Evolutionary conservation across 2,888 invertebrate genomes (phyloP), one percentile per base, ranked within the genome.

Genomic region (Dynastes tityus): DNA sequence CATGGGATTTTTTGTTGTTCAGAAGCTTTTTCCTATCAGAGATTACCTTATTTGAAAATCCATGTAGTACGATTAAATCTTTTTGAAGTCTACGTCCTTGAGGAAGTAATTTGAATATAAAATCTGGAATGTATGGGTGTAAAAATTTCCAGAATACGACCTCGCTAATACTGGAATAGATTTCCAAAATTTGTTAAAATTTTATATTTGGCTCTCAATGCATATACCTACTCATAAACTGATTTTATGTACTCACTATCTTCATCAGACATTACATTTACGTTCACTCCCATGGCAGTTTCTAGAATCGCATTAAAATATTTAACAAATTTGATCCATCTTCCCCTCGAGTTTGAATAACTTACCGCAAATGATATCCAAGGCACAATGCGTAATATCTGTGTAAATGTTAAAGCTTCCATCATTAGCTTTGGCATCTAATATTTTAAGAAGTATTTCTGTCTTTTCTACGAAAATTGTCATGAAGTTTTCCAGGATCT

Each of bases 231-330:
- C 87, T 83, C 83, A 78, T 88, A 87, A 27, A 90, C 87, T 22
- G 89, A 88, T 74, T 85, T 82, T 2, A 90, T 88, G 82, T 91
- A 91, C 63, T 88, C 87, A 2, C 88, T 87, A 51, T 89, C 86
- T 37, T 76, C 70, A 37, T 87, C 84, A 61, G 86, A 83, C 81
- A 88, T 87, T 0, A 87, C 87, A 68, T 87, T 84, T 29, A 91
- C 86, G 77, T 86, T 85, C 37, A 87, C 86, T 9, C 92, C 92
- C 92, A 92, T 92, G 1, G 92, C 91, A 49, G 91, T 91, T 83
- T 92, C 91, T 89, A 87, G 80, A 79, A 61, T 58, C 13, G n/a
- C 5, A n/a, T 53, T 68, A 74, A 68, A 53, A 70, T 29, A 11
- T 68, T 58, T 0, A 32, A 32, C 32, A 32, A 5, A 32, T 32